Evolutionary conservation across 2,797 vertebrate genomes (phyloP).

Genomic region (Ammospiza maritima): DNA sequence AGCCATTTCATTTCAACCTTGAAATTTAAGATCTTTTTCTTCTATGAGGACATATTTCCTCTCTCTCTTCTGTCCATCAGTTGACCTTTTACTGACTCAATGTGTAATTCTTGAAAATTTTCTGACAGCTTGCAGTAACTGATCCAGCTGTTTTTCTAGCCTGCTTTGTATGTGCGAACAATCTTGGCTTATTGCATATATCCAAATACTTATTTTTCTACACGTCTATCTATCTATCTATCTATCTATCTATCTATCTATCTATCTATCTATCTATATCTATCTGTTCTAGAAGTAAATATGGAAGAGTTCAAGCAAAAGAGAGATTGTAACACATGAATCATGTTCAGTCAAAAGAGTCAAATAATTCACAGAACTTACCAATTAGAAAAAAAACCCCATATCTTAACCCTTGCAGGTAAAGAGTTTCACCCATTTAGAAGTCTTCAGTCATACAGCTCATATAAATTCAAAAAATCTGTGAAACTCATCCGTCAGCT

Average conservation of each 20-base stretch:
- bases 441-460: background rate
- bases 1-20: background rate
- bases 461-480: background rate
- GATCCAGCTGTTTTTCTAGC: background rate
- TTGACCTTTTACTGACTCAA: background rate
- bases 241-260: too few species aligned
- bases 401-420: background rate
- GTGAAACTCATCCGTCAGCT: background rate
- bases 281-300: background rate
- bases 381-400: fast-evolving
- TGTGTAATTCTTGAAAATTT: background rate
- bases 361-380: background rate
- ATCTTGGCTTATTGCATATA: background rate
- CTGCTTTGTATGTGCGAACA: background rate
- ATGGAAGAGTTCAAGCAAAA: background rate
- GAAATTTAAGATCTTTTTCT: background rate
- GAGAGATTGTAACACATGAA: background rate
- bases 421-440: background rate
- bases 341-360: background rate
- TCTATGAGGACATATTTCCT: background rate
- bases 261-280: too few species aligned
- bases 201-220: background rate
- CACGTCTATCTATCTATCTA: too few species aligned
- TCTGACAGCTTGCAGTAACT: background rate
- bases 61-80: background rate